Conservation (phyloP, 1,140 invertebrate species). For the Holcopasites calliopsidis region DNA sequence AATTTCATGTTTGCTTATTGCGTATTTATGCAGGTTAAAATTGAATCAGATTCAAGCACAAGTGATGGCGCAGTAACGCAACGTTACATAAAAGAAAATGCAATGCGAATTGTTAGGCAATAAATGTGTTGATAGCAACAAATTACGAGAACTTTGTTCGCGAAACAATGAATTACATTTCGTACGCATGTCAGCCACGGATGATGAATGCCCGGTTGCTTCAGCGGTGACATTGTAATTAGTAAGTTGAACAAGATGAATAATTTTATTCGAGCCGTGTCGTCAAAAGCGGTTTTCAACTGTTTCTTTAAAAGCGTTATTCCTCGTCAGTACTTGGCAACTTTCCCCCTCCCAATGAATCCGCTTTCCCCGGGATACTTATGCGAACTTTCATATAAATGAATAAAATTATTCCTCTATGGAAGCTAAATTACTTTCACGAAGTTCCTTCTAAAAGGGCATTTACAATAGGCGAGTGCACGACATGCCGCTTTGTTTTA, state of each 20-base stretch:
- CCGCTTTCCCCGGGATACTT: constrained; percentile 45
- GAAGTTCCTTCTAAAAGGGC: constrained; percentile 45
- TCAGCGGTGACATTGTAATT: constrained; percentile 36
- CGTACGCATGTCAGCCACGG: not conserved
- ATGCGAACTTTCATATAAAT: constrained; percentile 57
- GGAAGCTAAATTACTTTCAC: constrained; percentile 63
- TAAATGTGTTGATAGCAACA: not conserved
- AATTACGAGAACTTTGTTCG: not conserved
- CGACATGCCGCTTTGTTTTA: constrained; percentile 41
- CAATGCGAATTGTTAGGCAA: not conserved
- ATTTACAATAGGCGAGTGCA: constrained; percentile 52
- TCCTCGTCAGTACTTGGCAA: constrained; percentile 40
- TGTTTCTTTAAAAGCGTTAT: constrained; percentile 34
- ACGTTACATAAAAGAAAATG: not conserved
- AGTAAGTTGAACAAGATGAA: constrained; percentile 47
- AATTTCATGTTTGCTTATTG: not conserved
- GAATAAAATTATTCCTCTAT: constrained; percentile 64
- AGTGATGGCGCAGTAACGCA: too few relatives aligned
- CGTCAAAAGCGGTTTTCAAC: constrained; percentile 34
- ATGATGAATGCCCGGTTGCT: not conserved
- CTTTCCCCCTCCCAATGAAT: constrained; percentile 31
- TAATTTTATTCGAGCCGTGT: constrained; percentile 30
- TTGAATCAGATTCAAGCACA: not conserved
- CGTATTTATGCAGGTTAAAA: not conserved
- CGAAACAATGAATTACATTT: constrained; percentile 3